Base-by-base conservation (phyloP, 2,113 vertebrate genomes). In the Entomyzon cyanotis region DNA sequence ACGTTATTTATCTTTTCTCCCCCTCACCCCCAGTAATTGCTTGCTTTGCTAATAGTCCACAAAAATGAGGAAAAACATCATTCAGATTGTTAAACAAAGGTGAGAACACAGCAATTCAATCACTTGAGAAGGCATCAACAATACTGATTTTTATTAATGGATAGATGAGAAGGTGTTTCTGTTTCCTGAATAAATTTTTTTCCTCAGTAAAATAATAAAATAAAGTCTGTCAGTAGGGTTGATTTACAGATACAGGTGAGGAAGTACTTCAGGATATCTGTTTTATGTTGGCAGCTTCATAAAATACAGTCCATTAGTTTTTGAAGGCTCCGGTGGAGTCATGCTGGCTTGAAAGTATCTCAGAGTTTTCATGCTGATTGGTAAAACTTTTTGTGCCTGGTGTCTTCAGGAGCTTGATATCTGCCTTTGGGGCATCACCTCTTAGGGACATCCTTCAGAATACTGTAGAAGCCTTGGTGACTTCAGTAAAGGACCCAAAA, bases 11-110 rank as follows among this genome's bases (percentile, higher is more conserved):
- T 58, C 24, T 62, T 67, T 53, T n/a, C 12, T 31, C 39, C 9
- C 2, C 1, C 5, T 19, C 12, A 2, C 4, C 13, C 18, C 8
- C 2, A 17, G 2, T 41, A 87, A 44, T 41, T 82, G 30, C n/a
- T 85, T 55, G 14, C 49, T 85, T 83, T 83, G 53, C 37, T 56
- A 60, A 41, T n/a, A 64, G 17, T 17, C 39, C 89, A 56, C n/a
- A 28, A n/a, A 92, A 77, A 56, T 16, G 35, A 70, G 52, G 39
- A 25, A 74, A 74, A 5, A 27, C 6, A 0, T 44, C 7, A 15
- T 12, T 53, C 4, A 30, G 41, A 25, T 53, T 58, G 7, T 64
- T 84, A 41, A 46, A 16, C 18, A 47, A 67, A 65, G 22, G 6
- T n/a, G 49, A 67, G 30, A 71, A 27, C n/a, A 12, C 16, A 27